Evolutionary conservation across 2,113 vertebrate genomes (phyloP).

Genomic region (Taurulus bubalis): DNA sequence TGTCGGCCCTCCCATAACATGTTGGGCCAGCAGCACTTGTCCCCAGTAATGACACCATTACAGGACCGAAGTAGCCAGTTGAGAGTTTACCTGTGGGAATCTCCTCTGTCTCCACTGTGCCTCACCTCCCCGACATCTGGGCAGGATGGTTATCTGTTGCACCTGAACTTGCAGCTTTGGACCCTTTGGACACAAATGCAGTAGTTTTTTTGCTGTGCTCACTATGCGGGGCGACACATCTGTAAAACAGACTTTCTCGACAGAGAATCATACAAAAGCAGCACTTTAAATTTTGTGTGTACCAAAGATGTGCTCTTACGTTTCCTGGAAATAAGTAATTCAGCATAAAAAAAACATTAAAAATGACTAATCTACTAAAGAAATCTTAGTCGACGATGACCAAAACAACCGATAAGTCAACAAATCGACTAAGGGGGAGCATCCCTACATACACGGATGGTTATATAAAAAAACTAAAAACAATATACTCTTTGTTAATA

Average conservation of each 20-base stretch:
- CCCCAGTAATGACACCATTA: constrained; percentile 79
- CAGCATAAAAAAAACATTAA: not conserved
- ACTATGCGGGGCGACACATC: not conserved
- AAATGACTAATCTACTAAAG: not conserved
- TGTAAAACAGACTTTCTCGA: not conserved
- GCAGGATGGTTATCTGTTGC: not conserved
- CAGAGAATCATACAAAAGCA: not conserved
- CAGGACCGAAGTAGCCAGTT: constrained; percentile 64
- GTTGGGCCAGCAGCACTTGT: constrained; percentile 74
- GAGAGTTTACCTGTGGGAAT: constrained; percentile 66
- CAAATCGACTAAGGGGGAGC: not conserved
- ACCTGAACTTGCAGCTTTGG: not conserved
- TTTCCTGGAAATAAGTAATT: not conserved
- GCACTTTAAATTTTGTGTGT: not conserved
- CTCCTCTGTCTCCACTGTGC: constrained; percentile 29
- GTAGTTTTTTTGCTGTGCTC: not conserved
- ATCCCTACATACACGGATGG: not conserved
- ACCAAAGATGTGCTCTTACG: not conserved
- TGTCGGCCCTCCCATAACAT: constrained; percentile 69
- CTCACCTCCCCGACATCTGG: constrained; percentile 13
- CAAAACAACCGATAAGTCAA: not conserved
- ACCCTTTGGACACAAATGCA: not conserved
- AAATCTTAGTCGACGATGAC: not conserved
- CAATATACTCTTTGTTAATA: not conserved
- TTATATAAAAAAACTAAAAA: not conserved